These are phyloP conservation scores for Hirtodrosophila cameraria DNA, from an alignment of 2,888 invertebrate species.

Conservation along the genomic window DNA sequence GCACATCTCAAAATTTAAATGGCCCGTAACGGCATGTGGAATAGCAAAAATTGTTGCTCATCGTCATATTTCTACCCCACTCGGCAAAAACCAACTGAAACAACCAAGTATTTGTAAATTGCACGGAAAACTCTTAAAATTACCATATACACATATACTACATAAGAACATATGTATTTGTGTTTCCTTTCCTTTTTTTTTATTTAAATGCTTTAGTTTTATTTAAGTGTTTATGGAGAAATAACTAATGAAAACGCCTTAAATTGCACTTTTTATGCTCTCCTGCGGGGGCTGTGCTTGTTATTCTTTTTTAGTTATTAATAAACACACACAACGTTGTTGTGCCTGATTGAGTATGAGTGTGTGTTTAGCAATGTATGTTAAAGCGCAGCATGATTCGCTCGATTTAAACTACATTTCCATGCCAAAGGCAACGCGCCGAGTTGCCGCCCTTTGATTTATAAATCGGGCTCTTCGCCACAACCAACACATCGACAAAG, in stretches of 20 bases:
- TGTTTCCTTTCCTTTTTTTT: conserved; percentile 41
- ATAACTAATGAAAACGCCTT: conserved; percentile 74
- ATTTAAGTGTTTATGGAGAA: conserved; percentile 78
- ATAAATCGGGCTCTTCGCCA: conserved; percentile 58
- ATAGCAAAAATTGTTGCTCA: conserved; percentile 59
- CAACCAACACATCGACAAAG: conserved; percentile 27
- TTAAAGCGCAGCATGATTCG: conserved; percentile 81
- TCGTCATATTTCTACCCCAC: conserved; percentile 31
- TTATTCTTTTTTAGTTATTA: conserved; percentile 57
- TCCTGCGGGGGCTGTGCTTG: conserved; percentile 18
- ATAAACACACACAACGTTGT: conserved; percentile 56
- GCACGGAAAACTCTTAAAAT: conserved; percentile 66
- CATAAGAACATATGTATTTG: conserved; percentile 2
- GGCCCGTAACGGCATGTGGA: conserved; percentile 79
- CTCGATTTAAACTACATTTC: conserved; percentile 83
- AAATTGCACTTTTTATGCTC: conserved; percentile 69
- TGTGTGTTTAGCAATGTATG: conserved; percentile 54
- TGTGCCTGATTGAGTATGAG: conserved; percentile 16
- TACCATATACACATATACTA: conserved; percentile 21
- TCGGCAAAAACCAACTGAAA: conserved; percentile 11
- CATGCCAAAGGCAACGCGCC: conserved; percentile 79
- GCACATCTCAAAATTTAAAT: conserved; percentile 79
- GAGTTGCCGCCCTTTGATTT: conserved; percentile 80
- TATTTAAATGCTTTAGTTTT: conserved; percentile 73
- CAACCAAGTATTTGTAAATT: conserved; percentile 45